A percentile compares a stretch with the other conserved stretches of the same genome.
phyloP scores from a whole-genome alignment of 2,113 vertebrate genomes.

The Oreochromis niloticus region DNA sequence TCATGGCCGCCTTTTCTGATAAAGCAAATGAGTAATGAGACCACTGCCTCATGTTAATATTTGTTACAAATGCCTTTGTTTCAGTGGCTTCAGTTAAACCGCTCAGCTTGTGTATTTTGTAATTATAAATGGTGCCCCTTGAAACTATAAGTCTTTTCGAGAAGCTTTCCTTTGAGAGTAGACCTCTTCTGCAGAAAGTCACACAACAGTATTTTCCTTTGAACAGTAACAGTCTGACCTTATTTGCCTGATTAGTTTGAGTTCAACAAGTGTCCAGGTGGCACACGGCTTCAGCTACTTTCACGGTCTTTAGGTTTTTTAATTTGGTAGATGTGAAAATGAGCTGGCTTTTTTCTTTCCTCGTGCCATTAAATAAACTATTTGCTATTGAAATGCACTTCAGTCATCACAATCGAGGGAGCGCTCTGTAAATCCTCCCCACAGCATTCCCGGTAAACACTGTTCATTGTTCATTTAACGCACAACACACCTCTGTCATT shows the following conservation, averaged over 20 bases:
- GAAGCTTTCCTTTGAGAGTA: background rate
- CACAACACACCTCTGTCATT: conserved; percentile 18
- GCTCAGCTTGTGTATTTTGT: background rate
- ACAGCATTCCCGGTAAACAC: conserved; percentile 22
- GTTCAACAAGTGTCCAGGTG: background rate
- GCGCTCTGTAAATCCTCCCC: conserved; percentile 7
- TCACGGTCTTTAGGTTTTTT: background rate
- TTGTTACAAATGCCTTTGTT: conserved; percentile 8
- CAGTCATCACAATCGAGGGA: background rate
- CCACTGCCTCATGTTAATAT: background rate
- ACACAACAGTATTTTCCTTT: background rate
- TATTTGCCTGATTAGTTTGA: background rate
- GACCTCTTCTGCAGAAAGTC: background rate
- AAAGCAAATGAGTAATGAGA: conserved; percentile 16
- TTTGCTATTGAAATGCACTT: background rate
- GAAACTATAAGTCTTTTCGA: background rate
- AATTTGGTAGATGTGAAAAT: background rate
- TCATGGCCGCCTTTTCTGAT: conserved; percentile 12
- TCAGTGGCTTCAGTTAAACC: background rate
- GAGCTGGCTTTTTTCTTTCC: background rate
- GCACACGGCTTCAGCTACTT: background rate
- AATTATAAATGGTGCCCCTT: background rate
- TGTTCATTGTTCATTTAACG: conserved; percentile 6
- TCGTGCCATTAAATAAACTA: background rate
- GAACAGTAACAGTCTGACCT: background rate